Base-by-base conservation (phyloP, 2,113 vertebrate species). In the Silurus meridionalis region DNA sequence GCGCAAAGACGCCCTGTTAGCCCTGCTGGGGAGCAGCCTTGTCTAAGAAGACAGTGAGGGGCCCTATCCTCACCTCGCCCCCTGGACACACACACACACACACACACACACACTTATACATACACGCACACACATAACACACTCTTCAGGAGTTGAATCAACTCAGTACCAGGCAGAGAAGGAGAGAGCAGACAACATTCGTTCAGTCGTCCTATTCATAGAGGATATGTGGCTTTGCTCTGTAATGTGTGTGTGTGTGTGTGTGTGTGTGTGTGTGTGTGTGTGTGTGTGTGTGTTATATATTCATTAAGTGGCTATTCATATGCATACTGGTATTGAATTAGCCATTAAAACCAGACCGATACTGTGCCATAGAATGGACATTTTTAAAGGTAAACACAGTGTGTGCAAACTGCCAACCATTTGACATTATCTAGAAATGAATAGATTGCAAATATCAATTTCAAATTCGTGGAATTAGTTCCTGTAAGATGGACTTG, bases 1-100 rank as follows among this genome's bases (percentile, higher is more conserved):
- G 77, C 69, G 79, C 90, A 92, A 92, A 91, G 92, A 88, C 64
- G 86, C 90, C 92, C 92, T 93, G 92, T 92, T 90, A 83, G 72
- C 46, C 67, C 83, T 84, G 84, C 84, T 83, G 74, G 84, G 89
- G 88, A 85, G 85, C 82, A 87, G 82, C 87, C 86, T 89, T 91
- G 90, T 91, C 87, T 89, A 53, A 23, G 72, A 84, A 90, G 90
- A 92, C 87, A 91, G 89, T 91, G 88, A 91, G 85, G 78, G 87
- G 87, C 83, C 86, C 90, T 91, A 90, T 92, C 89, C 72, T 83
- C 78, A 89, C 85, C 91, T 91, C 88, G 63, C 89, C 89, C 89
- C 89, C 71, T 84, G 84, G 84, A 77, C 83, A 78, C 72, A 21
- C 69, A 74, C 77, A 74, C 87, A 86, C 82, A 87, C 82, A 66